Conservation (phyloP, 2,113 vertebrate genomes). For the Muscicapa adusta region DNA sequence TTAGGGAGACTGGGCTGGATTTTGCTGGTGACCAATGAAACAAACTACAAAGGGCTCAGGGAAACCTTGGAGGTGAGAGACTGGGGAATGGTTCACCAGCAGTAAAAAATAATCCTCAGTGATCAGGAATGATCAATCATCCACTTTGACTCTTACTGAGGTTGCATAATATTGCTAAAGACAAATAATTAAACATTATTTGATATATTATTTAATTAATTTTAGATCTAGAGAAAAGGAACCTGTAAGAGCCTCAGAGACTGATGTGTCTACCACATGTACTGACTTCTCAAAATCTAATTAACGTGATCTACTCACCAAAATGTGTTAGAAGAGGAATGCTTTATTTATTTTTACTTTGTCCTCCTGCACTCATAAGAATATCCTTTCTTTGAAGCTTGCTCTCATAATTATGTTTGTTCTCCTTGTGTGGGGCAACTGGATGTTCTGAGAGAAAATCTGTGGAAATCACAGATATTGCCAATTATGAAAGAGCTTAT, state of each 20-base stretch:
- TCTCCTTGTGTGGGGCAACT: background rate
- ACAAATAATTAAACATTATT: background rate
- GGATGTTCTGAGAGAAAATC: background rate
- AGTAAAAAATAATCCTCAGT: background rate
- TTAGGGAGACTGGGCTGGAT: background rate
- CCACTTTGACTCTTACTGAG: background rate
- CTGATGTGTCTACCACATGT: background rate
- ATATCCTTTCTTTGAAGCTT: background rate
- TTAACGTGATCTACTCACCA: background rate
- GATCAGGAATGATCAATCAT: background rate
- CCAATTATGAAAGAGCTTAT: background rate
- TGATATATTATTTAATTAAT: background rate
- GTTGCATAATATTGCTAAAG: background rate
- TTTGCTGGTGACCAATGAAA: background rate
- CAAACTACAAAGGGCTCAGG: background rate
- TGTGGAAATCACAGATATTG: background rate
- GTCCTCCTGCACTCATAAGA: background rate
- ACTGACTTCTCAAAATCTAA: background rate
- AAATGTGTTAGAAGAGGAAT: background rate
- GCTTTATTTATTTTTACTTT: background rate
- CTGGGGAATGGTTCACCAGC: background rate
- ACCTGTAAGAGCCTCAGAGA: background rate
- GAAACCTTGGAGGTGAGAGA: background rate
- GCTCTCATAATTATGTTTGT: background rate
- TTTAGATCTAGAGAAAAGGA: background rate